phyloP scores from a whole-genome alignment of 2,888 invertebrate genomes.

The Hydrotaea cyrtoneurina region DNA sequence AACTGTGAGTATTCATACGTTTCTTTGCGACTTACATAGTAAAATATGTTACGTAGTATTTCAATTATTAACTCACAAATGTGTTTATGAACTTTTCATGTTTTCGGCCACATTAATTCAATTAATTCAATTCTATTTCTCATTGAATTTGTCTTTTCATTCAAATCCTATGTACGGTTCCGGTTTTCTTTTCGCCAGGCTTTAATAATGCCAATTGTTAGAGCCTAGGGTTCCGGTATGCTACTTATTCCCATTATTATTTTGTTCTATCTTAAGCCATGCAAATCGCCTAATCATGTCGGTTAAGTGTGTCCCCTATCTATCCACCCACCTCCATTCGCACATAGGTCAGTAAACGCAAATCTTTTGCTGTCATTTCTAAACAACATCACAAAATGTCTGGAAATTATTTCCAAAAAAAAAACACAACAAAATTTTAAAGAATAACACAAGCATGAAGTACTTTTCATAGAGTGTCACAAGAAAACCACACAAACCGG shows the following conservation, averaged over 20 bases:
- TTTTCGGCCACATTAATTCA: too few species aligned
- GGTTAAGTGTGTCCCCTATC: neutral
- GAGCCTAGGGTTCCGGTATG: neutral
- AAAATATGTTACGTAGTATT: too few species aligned
- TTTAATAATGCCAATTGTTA: neutral
- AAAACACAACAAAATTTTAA: neutral
- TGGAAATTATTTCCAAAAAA: neutral
- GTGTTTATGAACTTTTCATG: too few species aligned
- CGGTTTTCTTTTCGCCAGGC: neutral
- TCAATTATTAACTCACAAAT: too few species aligned
- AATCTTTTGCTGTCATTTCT: neutral
- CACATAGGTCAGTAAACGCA: conserved; percentile 8
- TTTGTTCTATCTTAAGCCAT: neutral
- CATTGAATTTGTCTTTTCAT: neutral
- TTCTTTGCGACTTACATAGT: too few species aligned
- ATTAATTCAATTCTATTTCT: too few species aligned
- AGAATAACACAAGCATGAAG: neutral
- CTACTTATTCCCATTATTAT: neutral
- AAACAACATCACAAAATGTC: neutral
- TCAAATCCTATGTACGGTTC: neutral
- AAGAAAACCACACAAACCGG: neutral
- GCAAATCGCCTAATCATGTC: neutral
- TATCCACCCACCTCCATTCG: neutral
- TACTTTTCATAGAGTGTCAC: neutral
- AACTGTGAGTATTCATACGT: too few species aligned